Evolutionary conservation across 2,797 vertebrate genomes (phyloP).

Genomic region (Vultur gryphus): DNA sequence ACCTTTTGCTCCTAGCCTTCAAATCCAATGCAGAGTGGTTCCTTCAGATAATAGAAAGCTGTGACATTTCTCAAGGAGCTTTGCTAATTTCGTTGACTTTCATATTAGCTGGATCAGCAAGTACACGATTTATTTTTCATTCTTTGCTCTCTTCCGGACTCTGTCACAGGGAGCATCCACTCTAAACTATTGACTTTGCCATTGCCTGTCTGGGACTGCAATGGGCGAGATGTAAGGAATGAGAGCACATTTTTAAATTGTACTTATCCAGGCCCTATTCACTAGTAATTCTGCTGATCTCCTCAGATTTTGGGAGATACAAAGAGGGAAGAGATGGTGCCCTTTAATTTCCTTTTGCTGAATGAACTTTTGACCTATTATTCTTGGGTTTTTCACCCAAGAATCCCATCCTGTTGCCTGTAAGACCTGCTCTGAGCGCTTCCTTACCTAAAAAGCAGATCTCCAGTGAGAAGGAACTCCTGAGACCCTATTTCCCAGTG

Average conservation of each 20-base stretch:
- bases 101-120: constrained; percentile 46
- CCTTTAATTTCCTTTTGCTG: neutral
- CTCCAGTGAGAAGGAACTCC: neutral
- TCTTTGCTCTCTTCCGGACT: neutral
- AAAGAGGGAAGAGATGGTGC: neutral
- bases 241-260: neutral
- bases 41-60: neutral
- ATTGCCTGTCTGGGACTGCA: accelerated
- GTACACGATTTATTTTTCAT: neutral
- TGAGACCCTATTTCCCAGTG: neutral
- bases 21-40: neutral
- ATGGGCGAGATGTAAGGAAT: neutral
- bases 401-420: neutral
- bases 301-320: neutral
- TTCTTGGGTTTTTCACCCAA: neutral
- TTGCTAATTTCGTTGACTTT: constrained; percentile 52
- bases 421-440: neutral
- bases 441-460: neutral
- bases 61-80: constrained; percentile 38
- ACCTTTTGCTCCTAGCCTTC: neutral
- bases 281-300: neutral
- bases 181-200: neutral
- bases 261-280: neutral
- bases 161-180: neutral
- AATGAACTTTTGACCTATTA: neutral